Evolutionary conservation across 2,888 invertebrate genomes (phyloP).

Genomic region (Chrysina gloriosa): DNA sequence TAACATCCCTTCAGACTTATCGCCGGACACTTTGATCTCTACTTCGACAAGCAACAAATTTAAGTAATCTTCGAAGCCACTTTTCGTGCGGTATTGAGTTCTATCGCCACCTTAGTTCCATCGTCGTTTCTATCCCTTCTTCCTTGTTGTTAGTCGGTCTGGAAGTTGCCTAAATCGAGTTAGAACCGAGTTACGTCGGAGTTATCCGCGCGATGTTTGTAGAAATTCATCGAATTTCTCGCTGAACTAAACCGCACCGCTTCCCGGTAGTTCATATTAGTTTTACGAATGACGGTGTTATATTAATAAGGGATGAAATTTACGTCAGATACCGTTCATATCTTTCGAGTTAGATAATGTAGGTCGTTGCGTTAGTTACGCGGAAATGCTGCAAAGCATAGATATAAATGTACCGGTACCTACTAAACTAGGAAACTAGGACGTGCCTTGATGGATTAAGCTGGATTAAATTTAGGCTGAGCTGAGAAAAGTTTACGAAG

Average conservation of each 20-base stretch:
- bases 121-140: too few species aligned
- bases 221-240: neutral
- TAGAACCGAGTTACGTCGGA: neutral
- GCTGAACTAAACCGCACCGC: neutral
- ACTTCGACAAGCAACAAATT: constrained; percentile 40
- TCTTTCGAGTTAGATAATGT: too few species aligned
- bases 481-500: too few species aligned
- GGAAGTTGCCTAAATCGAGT: neutral
- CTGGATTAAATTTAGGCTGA: too few species aligned
- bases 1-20: constrained; percentile 16
- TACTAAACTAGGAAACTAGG: too few species aligned
- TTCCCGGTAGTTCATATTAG: neutral
- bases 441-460: too few species aligned
- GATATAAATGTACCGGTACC: too few species aligned
- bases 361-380: too few species aligned
- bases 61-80: constrained; percentile 33
- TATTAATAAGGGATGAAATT: neutral
- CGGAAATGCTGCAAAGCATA: too few species aligned
- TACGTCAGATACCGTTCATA: neutral
- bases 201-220: neutral
- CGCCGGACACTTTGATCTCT: constrained; percentile 24
- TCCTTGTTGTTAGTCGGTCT: too few species aligned
- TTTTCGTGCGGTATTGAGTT: constrained; percentile 29
- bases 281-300: neutral
- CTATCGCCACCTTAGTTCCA: too few species aligned